Conservation (phyloP, 2,888 invertebrate species). For the Pammene fasciana region DNA sequence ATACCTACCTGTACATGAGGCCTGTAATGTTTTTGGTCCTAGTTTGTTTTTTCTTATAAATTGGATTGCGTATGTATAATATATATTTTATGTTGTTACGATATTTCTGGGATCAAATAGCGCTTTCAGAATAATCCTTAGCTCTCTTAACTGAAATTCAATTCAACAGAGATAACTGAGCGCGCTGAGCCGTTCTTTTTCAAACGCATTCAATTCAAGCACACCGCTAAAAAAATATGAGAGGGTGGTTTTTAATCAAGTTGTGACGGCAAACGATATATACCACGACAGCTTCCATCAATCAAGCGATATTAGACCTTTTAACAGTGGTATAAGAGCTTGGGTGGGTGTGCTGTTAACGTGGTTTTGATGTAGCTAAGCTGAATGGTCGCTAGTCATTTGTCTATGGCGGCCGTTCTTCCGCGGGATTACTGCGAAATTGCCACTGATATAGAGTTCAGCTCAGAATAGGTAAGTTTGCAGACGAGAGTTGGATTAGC, state of each 20-base stretch:
- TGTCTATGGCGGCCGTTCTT: conserved; percentile 33
- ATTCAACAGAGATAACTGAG: conserved; percentile 20
- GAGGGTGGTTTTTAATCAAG: conserved; percentile 35
- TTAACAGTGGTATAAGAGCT: conserved; percentile 8
- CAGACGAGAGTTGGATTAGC: neutral
- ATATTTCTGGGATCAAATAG: conserved; percentile 24
- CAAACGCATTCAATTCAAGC: conserved; percentile 30
- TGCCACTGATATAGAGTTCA: conserved; percentile 13
- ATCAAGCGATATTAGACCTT: conserved; percentile 14
- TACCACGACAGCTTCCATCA: neutral
- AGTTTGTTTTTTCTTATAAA: too few species aligned
- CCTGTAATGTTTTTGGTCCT: too few species aligned
- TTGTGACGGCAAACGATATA: conserved; percentile 30
- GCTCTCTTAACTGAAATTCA: conserved; percentile 28
- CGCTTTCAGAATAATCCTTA: conserved; percentile 2
- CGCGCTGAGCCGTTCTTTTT: conserved; percentile 20
- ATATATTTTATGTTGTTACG: neutral
- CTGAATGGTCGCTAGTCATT: conserved; percentile 29
- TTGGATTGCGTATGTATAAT: too few species aligned
- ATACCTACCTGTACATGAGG: too few species aligned
- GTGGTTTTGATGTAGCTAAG: conserved; percentile 20
- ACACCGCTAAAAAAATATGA: conserved; percentile 24
- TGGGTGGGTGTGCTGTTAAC: neutral
- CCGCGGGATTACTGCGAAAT: conserved; percentile 27
- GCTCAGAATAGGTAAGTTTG: neutral